A percentile compares a stretch with the other conserved stretches of the same genome.
These are phyloP conservation scores for Euura lappo DNA, from an alignment of 1,140 invertebrate species.

Conservation along the genomic window DNA sequence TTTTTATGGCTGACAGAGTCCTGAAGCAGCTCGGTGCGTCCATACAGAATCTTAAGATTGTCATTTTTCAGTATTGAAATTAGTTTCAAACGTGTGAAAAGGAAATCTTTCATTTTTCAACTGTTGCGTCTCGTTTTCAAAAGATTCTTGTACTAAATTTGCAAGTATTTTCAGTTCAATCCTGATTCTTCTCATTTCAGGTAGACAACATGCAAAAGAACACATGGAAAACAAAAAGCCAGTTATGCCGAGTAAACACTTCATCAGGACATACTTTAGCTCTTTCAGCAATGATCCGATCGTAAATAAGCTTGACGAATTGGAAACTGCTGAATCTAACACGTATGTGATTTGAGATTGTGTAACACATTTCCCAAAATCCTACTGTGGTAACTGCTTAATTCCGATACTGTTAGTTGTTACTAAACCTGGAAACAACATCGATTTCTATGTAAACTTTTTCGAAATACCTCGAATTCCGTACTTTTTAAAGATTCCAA, in stretches of 20 bases:
- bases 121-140: too few species aligned
- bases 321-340: constrained; percentile 35
- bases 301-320: constrained; percentile 42
- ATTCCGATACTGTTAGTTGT: too few species aligned
- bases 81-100: too few species aligned
- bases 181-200: constrained; percentile 45
- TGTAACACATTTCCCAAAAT: constrained; percentile 34
- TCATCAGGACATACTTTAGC: constrained; percentile 83
- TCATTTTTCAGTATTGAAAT: constrained; percentile 7
- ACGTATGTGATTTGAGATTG: constrained; percentile 13
- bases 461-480: too few species aligned
- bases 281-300: constrained; percentile 88
- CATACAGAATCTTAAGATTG: constrained; percentile 11
- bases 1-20: constrained; percentile 84
- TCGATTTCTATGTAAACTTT: not conserved
- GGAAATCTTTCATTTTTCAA: too few species aligned
- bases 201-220: constrained; percentile 74
- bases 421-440: not conserved
- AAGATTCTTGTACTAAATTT: not conserved
- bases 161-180: too few species aligned
- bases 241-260: constrained; percentile 81
- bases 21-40: constrained; percentile 78
- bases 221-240: constrained; percentile 72
- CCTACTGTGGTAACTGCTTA: constrained; percentile 30
- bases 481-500: too few species aligned